Conservation (phyloP, 23 tunicate species). For the Halocynthia aurantium region DNA sequence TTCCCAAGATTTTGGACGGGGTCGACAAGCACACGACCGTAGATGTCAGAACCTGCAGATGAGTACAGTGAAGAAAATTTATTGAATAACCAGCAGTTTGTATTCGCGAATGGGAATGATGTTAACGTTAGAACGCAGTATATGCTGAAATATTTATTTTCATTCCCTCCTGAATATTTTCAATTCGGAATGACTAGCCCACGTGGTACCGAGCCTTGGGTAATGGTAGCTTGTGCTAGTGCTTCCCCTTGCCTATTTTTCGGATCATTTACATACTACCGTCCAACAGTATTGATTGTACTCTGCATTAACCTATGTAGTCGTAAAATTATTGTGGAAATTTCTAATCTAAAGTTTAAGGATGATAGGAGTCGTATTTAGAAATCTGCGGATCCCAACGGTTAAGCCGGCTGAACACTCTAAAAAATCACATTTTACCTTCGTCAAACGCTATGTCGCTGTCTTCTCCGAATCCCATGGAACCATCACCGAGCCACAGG, state of each 20-base stretch:
- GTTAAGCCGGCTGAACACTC: no score
- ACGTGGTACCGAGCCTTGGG: no score
- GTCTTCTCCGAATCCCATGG: constrained; percentile 79
- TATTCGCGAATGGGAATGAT: background rate
- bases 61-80: background rate
- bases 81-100: background rate
- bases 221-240: no score
- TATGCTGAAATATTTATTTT: no score
- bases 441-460: constrained; percentile 88
- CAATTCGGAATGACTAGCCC: no score
- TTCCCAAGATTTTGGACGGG: constrained; percentile 91
- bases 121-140: no score
- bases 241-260: no score
- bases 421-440: constrained; percentile 27
- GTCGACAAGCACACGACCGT: constrained; percentile 85
- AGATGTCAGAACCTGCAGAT: constrained; percentile 77
- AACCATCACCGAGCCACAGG: constrained; percentile 76
- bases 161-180: no score
- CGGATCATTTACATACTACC: background rate
- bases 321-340: no score
- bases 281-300: background rate
- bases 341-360: background rate
- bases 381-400: no score
- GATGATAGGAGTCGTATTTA: background rate
- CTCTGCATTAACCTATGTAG: background rate